Conservation (phyloP, 1,140 invertebrate genomes). For the Maniola jurtina region DNA sequence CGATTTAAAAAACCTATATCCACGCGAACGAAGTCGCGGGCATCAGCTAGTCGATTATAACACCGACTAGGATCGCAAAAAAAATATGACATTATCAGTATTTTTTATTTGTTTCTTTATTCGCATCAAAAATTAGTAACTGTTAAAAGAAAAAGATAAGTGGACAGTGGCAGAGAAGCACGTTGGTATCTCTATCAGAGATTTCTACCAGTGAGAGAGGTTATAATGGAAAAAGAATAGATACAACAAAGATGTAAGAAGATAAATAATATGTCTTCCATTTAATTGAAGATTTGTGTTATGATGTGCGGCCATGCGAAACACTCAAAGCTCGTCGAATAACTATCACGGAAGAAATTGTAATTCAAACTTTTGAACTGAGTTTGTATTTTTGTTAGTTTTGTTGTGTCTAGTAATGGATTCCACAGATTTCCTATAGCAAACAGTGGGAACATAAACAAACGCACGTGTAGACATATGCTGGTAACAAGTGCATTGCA, state of each 20-base stretch:
- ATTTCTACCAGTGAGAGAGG: too few relatives aligned
- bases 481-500: slow-evolving; percentile 64
- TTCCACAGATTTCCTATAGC: slow-evolving; percentile 39
- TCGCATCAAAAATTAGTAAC: too few relatives aligned
- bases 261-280: background rate
- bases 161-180: too few relatives aligned
- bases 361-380: background rate
- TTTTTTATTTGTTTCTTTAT: too few relatives aligned
- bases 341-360: background rate
- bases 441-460: slow-evolving; percentile 71
- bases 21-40: too few relatives aligned
- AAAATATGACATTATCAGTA: slow-evolving; percentile 31
- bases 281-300: background rate
- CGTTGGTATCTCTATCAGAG: too few relatives aligned
- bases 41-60: slow-evolving; percentile 75
- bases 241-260: too few relatives aligned
- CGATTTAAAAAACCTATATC: too few relatives aligned
- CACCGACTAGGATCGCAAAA: slow-evolving; percentile 43
- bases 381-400: slow-evolving; percentile 9
- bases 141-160: too few relatives aligned
- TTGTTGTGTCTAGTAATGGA: slow-evolving; percentile 27
- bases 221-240: too few relatives aligned
- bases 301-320: background rate
- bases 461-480: slow-evolving; percentile 67
- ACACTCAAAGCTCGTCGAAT: background rate